Base-by-base conservation (phyloP, 2,113 vertebrate species). In the Microtus ochrogaster region DNA sequence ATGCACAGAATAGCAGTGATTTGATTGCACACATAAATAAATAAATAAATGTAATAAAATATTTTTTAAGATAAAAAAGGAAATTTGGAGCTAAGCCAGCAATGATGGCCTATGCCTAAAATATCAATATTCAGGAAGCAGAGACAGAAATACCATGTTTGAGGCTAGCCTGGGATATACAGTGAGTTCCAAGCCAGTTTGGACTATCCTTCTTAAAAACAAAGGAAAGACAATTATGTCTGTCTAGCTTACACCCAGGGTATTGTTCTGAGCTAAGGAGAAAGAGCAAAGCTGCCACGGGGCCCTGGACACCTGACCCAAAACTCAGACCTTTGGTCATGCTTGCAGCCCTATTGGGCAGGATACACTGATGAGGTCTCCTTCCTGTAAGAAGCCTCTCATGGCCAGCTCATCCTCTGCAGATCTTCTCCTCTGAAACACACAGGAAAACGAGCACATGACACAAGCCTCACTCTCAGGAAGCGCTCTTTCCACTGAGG, bases 281-380 rank as follows among this genome's bases (percentile, higher is more conserved):
- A 61, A 7, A 22, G 14, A 70, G 28, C 58, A 78, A 22, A 66
- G n/a, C 76, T 28, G 0, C 47, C 49, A 58, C 65, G 61, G 41
- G 61, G 72, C 47, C 63, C 49, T 0, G 3, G 3, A 14, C 52
- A 8, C 72, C 24, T 17, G 17, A 11, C 4, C 66, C 24, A 12
- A 30, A 74, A 24, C 44, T 33, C 82, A 17, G 72, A 41, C 30
- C 86, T 74, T 47, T 30, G 3, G 13, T 14, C 5, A 65, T 28
- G 6, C 3, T 26, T 5, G 74, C 61, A 36, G 79, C 61, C 47
- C 66, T 33, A 0, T 2, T 55, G 72, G 52, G 9, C 76, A 99
- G 98, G 99, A 99, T 99, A 99, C 99, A 94, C 99, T 99, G 97
- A 99, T 99, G 63, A 99, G 99, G 97, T 99, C 99, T 8, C 99